Evolutionary conservation across 2,797 vertebrate species (phyloP).

Genomic region (Gambelia wislizenii): DNA sequence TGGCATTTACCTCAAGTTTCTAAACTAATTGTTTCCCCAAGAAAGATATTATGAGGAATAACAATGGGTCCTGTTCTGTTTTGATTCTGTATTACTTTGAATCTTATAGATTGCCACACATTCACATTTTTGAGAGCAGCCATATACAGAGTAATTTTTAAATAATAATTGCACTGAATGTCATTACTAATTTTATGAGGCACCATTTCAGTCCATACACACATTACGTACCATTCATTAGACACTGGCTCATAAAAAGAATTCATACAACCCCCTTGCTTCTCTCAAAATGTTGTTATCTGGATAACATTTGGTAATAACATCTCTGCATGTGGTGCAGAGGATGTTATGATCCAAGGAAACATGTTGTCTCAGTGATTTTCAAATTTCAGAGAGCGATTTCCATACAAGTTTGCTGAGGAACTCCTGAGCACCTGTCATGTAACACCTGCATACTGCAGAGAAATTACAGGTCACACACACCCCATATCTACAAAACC

Average conservation of each 20-base stretch:
- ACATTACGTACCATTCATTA: background rate
- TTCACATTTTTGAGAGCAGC: background rate
- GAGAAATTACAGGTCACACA: too few species aligned
- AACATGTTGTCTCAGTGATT: background rate
- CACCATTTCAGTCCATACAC: background rate
- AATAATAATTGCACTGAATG: slow-evolving; percentile 12
- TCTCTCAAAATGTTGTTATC: background rate
- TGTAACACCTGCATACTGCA: background rate
- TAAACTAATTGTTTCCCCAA: background rate
- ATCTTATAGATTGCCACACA: background rate
- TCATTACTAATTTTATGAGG: background rate
- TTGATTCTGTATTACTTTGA: background rate
- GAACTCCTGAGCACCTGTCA: background rate
- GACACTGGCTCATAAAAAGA: background rate
- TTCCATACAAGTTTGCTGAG: background rate
- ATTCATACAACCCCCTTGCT: background rate
- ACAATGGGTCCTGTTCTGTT: background rate
- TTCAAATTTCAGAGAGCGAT: background rate
- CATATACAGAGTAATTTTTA: background rate
- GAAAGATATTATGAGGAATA: background rate
- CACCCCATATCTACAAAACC: too few species aligned
- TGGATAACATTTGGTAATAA: background rate
- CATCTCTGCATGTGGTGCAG: background rate
- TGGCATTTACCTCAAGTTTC: slow-evolving; percentile 3
- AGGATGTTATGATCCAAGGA: background rate